Percentiles rank a stretch among this genome's conserved stretches.
Conservation (phyloP, 2,888 invertebrate species). For the Drosophila imparisetae region DNA sequence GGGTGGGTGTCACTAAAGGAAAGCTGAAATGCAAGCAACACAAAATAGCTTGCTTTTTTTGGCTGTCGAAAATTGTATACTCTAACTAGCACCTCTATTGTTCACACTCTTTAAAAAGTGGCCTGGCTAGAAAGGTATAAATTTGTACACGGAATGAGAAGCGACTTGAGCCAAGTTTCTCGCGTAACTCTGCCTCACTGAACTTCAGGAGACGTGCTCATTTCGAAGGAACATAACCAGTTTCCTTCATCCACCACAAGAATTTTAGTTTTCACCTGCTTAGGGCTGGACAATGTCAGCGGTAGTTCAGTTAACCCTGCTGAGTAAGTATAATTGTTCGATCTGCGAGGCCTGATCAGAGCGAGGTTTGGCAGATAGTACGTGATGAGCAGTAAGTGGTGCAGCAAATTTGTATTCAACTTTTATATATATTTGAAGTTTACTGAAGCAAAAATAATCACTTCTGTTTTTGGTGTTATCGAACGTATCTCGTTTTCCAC, state of each 20-base stretch:
- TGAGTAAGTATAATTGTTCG: background rate
- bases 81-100: background rate
- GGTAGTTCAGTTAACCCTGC: background rate
- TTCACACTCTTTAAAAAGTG: background rate
- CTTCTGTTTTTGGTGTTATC: slow-evolving; percentile 1
- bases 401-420: background rate
- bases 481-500: background rate
- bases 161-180: background rate
- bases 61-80: background rate
- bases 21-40: slow-evolving; percentile 5
- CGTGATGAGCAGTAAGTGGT: background rate
- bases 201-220: background rate
- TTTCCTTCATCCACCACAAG: background rate
- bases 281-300: background rate
- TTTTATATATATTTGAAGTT: background rate
- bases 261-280: background rate
- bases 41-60: background rate
- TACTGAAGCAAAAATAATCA: background rate
- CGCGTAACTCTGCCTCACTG: background rate
- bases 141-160: background rate
- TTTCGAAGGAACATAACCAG: background rate
- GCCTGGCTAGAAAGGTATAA: background rate
- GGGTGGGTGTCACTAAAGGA: slow-evolving; percentile 31
- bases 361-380: background rate
- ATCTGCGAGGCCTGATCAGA: background rate